Percentiles rank a stretch among this genome's conserved stretches.
These are phyloP conservation scores for Eupeodes luniger DNA, from an alignment of 2,888 invertebrate genomes.

Conservation along the genomic window DNA sequence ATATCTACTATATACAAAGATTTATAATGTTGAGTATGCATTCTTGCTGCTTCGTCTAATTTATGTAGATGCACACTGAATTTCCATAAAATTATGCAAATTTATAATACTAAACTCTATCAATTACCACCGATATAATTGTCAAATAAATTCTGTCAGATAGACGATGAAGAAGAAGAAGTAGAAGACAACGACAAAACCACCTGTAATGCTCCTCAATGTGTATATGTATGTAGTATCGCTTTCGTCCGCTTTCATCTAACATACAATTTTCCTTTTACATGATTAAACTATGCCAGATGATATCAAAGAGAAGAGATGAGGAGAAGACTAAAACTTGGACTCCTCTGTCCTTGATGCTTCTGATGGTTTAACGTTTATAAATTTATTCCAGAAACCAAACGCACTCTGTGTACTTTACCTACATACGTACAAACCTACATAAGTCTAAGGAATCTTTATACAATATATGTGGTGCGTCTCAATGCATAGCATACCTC, in stretches of 20 bases:
- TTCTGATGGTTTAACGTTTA: background rate
- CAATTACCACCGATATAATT: slow-evolving; percentile 69
- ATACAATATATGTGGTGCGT: slow-evolving; percentile 26
- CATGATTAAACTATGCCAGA: slow-evolving; percentile 41
- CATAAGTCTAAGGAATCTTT: background rate
- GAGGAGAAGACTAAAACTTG: background rate
- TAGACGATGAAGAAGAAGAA: background rate
- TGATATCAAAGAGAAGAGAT: slow-evolving; percentile 39
- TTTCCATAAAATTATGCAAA: slow-evolving; percentile 64
- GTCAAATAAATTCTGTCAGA: slow-evolving; percentile 66
- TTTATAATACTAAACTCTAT: slow-evolving; percentile 63
- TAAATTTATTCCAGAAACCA: slow-evolving; percentile 14
- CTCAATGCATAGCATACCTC: background rate
- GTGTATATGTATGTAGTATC: background rate
- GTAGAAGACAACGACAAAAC: slow-evolving; percentile 23
- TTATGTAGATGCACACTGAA: slow-evolving; percentile 7
- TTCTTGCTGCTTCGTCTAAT: background rate
- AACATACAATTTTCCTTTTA: slow-evolving; percentile 37
- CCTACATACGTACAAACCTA: background rate
- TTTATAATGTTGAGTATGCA: background rate
- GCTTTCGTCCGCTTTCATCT: slow-evolving; percentile 18
- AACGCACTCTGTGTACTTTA: background rate
- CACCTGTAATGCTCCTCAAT: slow-evolving; percentile 44
- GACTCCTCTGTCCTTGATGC: background rate
- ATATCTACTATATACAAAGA: too few relatives aligned